Conservation (phyloP, 2,888 invertebrate species). For the Bugula neritina region DNA sequence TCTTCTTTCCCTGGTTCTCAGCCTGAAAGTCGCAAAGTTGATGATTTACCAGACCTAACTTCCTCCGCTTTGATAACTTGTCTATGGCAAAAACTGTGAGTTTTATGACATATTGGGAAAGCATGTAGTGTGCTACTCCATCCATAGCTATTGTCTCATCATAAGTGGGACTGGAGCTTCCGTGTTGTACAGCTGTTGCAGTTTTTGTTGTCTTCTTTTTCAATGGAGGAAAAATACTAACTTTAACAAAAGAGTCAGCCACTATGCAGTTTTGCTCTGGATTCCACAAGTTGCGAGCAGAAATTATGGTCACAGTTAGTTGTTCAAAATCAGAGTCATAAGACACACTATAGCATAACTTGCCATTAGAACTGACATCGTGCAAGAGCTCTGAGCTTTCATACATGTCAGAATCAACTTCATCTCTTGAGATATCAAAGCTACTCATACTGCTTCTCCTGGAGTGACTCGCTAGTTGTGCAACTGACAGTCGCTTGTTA, state of each 20-base stretch:
- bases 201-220: constrained; percentile 7
- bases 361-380: constrained; percentile 3
- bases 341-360: neutral
- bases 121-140: neutral
- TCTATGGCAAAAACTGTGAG: neutral
- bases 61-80: constrained; percentile 2
- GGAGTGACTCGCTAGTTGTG: constrained; percentile 5
- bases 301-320: neutral
- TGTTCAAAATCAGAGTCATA: neutral
- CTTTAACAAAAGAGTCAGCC: neutral
- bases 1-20: neutral
- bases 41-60: constrained; percentile 5
- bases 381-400: neutral
- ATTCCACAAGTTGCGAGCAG: constrained; percentile 2
- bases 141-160: neutral
- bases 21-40: neutral
- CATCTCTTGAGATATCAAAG: constrained; percentile 12
- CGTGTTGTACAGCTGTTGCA: neutral
- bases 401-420: constrained; percentile 17
- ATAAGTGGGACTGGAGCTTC: neutral
- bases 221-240: neutral
- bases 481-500: neutral
- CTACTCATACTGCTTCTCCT: constrained; percentile 5
- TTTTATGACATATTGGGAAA: neutral
- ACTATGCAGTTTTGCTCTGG: neutral